These are phyloP conservation scores for Drosophila sucinea DNA, from an alignment of 1,140 invertebrate species.

Conservation along the genomic window DNA sequence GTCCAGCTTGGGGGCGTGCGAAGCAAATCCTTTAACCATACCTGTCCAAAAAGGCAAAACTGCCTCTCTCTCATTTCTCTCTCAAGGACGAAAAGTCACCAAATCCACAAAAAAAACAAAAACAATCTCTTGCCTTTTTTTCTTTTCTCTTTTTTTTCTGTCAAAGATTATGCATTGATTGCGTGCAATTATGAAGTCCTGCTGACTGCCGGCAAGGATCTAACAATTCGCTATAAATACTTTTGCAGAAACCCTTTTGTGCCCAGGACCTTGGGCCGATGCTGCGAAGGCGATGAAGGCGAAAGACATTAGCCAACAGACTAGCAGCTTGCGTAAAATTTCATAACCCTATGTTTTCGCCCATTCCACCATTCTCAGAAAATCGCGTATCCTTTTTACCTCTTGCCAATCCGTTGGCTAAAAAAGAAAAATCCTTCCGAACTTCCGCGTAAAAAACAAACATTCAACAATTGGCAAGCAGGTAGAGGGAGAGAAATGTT, in stretches of 20 bases:
- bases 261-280: slow-evolving; percentile 36
- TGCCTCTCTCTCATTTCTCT: background rate
- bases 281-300: too few relatives aligned
- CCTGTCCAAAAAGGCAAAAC: slow-evolving; percentile 24
- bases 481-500: slow-evolving; percentile 49
- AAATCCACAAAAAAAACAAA: slow-evolving; percentile 17
- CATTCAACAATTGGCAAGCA: slow-evolving; percentile 4
- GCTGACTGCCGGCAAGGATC: slow-evolving; percentile 17
- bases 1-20: slow-evolving; percentile 60
- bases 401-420: slow-evolving; percentile 79
- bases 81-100: slow-evolving; percentile 47
- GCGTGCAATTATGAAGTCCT: slow-evolving; percentile 56
- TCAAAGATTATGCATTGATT: slow-evolving; percentile 73
- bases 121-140: slow-evolving; percentile 14
- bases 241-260: slow-evolving; percentile 64
- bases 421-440: slow-evolving; percentile 44
- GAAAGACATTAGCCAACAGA: too few relatives aligned
- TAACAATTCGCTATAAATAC: slow-evolving; percentile 67
- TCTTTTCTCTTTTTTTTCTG: slow-evolving; percentile 37
- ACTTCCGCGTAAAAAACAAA: slow-evolving; percentile 56
- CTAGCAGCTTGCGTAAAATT: slow-evolving; percentile 73
- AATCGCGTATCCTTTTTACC: slow-evolving; percentile 69
- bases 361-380: slow-evolving; percentile 39
- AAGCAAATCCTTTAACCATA: slow-evolving; percentile 54
- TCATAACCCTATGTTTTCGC: slow-evolving; percentile 66